A percentile compares a stretch with the other conserved stretches of the same genome.
Conservation (phyloP, 2,888 invertebrate genomes). For the Ophion ventricosus region DNA sequence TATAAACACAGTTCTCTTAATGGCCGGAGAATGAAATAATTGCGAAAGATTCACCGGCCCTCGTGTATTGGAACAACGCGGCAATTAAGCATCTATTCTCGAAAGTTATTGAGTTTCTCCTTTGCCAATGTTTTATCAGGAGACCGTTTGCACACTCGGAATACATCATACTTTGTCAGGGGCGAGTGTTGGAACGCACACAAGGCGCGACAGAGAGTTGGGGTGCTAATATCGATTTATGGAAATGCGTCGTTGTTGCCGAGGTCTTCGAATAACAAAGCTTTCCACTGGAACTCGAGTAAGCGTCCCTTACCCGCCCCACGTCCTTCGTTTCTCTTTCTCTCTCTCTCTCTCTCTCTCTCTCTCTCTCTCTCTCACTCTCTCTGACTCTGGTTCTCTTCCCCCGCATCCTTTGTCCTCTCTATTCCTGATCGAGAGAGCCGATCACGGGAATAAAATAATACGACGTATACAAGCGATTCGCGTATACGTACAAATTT, state of each 20-base stretch:
- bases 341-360: not conserved
- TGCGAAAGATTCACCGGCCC: not conserved
- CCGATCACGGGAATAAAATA: conserved; percentile 37
- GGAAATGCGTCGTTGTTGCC: conserved; percentile 50
- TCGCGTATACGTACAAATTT: not conserved
- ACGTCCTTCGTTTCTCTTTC: not conserved
- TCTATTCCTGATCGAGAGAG: conserved; percentile 6
- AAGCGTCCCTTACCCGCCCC: not conserved
- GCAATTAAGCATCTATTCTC: conserved; percentile 39
- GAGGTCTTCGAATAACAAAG: conserved; percentile 46
- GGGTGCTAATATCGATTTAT: conserved; percentile 53
- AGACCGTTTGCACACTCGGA: conserved; percentile 23
- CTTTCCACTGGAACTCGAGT: conserved; percentile 39
- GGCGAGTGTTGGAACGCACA: conserved; percentile 34
- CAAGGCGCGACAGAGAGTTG: conserved; percentile 24
- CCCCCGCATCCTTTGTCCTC: not conserved
- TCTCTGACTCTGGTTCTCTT: not conserved
- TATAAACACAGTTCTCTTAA: not conserved
- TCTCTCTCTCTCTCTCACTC: not conserved
- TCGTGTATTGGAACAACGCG: not conserved
- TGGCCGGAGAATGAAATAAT: not conserved
- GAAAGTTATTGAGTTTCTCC: conserved; percentile 27
- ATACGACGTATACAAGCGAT: not conserved
- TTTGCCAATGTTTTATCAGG: conserved; percentile 19
- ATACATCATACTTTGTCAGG: conserved; percentile 51